Percentiles rank a stretch among this genome's conserved stretches.
These are phyloP conservation scores for Perognathus longimembris DNA, from an alignment of 2,113 vertebrate genomes.

Conservation along the genomic window DNA sequence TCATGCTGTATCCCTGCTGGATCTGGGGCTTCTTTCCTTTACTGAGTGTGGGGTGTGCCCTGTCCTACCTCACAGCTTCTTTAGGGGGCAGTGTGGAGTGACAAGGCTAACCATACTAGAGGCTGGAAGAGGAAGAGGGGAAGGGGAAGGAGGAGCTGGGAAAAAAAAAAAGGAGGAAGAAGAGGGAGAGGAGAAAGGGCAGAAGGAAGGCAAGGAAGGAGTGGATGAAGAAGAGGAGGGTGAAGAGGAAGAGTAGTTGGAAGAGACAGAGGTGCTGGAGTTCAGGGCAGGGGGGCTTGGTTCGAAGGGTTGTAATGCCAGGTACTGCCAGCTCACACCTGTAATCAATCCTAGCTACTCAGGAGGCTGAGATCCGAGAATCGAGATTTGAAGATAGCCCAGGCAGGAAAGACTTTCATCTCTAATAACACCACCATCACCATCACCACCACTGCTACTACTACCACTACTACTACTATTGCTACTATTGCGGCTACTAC, in stretches of 20 bases:
- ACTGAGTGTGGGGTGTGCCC: no score
- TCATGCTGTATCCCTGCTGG: fast-evolving
- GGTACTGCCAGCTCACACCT: no score
- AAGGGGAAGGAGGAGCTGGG: neutral
- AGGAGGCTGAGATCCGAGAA: no score
- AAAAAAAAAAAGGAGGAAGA: neutral
- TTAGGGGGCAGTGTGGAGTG: neutral
- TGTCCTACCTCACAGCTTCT: neutral
- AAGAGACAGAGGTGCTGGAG: neutral
- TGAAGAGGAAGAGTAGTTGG: neutral
- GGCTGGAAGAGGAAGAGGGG: neutral
- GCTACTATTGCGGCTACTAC: no score
- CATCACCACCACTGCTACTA: no score
- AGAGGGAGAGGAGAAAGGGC: neutral
- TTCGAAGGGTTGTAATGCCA: neutral
- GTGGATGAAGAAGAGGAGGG: neutral
- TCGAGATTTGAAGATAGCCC: no score
- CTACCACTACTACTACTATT: no score
- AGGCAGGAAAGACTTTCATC: no score
- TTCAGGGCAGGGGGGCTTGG: no score
- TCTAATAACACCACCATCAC: no score
- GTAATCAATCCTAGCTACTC: no score
- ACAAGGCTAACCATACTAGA: no score
- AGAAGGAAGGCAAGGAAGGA: neutral
- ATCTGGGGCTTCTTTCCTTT: neutral